Percentiles rank a stretch among this genome's conserved stretches.
phyloP scores from a whole-genome alignment of 2,888 invertebrate species.

The Coenonympha arcania region DNA sequence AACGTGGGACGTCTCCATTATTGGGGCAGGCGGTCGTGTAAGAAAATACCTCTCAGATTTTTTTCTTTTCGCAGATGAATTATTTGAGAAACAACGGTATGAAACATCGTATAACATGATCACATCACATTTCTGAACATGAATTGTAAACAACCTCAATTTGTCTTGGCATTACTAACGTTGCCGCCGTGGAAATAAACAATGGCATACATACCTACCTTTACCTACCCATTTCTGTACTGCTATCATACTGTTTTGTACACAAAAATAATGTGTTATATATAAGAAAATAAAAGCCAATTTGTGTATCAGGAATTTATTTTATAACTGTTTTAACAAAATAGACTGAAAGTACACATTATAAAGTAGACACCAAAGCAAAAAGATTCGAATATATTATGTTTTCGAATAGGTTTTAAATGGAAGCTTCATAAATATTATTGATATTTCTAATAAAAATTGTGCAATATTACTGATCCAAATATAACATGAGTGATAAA shows the following conservation, averaged over 20 bases:
- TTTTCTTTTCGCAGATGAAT: neutral
- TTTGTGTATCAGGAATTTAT: constrained; percentile 39
- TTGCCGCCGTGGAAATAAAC: constrained; percentile 21
- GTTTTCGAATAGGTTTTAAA: too few relatives aligned
- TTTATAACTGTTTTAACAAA: constrained; percentile 47
- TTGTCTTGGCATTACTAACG: constrained; percentile 20
- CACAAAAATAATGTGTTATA: neutral
- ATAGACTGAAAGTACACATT: constrained; percentile 46
- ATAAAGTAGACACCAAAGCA: constrained; percentile 34
- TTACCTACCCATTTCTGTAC: too few relatives aligned
- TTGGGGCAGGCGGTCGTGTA: too few relatives aligned
- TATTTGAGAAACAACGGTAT: constrained; percentile 8
- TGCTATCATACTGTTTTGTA: neutral
- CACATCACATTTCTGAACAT: constrained; percentile 13
- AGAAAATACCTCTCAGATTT: neutral
- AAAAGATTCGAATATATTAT: constrained; percentile 60
- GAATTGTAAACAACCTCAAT: constrained; percentile 21
- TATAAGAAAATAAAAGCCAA: constrained; percentile 17
- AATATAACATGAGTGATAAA: too few relatives aligned
- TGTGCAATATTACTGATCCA: neutral
- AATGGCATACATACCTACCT: constrained; percentile 21
- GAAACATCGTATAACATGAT: constrained; percentile 11
- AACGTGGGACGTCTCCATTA: too few relatives aligned
- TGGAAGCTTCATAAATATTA: too few relatives aligned
- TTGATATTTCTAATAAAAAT: too few relatives aligned